Conservation (phyloP, 2,888 invertebrate genomes). For the Dynastes hyllus region DNA sequence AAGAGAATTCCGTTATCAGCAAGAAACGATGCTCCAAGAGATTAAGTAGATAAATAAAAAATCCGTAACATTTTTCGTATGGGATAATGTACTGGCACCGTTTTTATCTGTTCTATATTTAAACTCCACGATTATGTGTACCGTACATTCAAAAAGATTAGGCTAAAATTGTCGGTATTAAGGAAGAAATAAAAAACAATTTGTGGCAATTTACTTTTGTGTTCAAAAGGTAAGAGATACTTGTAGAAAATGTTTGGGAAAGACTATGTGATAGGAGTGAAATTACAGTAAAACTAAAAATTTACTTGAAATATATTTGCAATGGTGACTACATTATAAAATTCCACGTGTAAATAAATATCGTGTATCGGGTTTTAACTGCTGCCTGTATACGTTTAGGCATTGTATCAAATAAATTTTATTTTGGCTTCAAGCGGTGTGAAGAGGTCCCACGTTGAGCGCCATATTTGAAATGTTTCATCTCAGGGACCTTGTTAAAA, state of each 20-base stretch:
- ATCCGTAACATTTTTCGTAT: neutral
- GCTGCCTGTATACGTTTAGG: too few relatives aligned
- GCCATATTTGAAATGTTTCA: too few relatives aligned
- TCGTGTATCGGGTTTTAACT: neutral
- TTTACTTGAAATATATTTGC: too few relatives aligned
- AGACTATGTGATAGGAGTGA: neutral
- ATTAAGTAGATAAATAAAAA: conserved; percentile 27
- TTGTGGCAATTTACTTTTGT: neutral
- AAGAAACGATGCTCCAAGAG: neutral
- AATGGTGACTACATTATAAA: too few relatives aligned
- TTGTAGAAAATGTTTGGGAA: neutral
- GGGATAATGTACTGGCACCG: conserved; percentile 22
- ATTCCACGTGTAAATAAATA: neutral
- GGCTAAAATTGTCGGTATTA: neutral
- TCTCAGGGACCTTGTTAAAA: too few relatives aligned
- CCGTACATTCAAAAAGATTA: neutral
- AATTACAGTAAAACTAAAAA: neutral
- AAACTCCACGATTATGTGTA: conserved; percentile 1
- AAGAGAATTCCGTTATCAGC: neutral
- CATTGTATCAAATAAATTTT: too few relatives aligned
- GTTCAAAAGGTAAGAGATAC: neutral
- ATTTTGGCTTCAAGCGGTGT: too few relatives aligned
- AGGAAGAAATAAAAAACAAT: neutral
- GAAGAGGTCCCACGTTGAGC: too few relatives aligned
- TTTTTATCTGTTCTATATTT: conserved; percentile 33